Base-by-base conservation (phyloP, 2,888 invertebrate genomes). In the Dascillus cervinus region DNA sequence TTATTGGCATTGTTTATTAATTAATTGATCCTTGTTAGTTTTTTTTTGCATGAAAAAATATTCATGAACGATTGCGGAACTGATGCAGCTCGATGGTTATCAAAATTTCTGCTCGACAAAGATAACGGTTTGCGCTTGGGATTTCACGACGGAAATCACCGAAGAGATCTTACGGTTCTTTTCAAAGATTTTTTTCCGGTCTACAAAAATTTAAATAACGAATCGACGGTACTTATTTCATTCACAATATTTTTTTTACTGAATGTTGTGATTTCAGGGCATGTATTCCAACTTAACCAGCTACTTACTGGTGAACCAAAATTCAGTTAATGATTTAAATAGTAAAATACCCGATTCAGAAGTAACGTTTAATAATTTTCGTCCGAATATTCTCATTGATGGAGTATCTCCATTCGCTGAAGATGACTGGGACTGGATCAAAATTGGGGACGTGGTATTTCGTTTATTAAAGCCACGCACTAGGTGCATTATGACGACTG, bases 1-100 rank as follows among this genome's bases (percentile, higher is more conserved):
- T n/a, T n/a, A n/a, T n/a, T n/a, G n/a, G n/a, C n/a, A n/a, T n/a
- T n/a, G n/a, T n/a, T n/a, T n/a, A n/a, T n/a, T n/a, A n/a, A n/a
- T n/a, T n/a, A n/a, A n/a, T n/a, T n/a, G n/a, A n/a, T n/a, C n/a
- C n/a, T n/a, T n/a, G n/a, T n/a, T n/a, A n/a, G n/a, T n/a, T n/a
- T n/a, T n/a, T n/a, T n/a, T n/a, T n/a, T n/a, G n/a, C n/a, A n/a
- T n/a, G n/a, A n/a, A n/a, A n/a, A n/a, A n/a, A n/a, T n/a, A n/a
- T n/a, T n/a, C n/a, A n/a, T n/a, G n/a, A n/a, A 71, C 32, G 80
- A 81, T 56, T 80, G 79, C 60, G 80, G 80, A 2, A 67, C 73
- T 19, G 70, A 69, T 38, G 73, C 71, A 2, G 70, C 75, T 1
- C 55, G 62, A 24, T 82, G 80, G 80, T 57, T 80, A 37, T 71